Conservation (phyloP, 2,888 invertebrate genomes). For the Troilus luridus region DNA sequence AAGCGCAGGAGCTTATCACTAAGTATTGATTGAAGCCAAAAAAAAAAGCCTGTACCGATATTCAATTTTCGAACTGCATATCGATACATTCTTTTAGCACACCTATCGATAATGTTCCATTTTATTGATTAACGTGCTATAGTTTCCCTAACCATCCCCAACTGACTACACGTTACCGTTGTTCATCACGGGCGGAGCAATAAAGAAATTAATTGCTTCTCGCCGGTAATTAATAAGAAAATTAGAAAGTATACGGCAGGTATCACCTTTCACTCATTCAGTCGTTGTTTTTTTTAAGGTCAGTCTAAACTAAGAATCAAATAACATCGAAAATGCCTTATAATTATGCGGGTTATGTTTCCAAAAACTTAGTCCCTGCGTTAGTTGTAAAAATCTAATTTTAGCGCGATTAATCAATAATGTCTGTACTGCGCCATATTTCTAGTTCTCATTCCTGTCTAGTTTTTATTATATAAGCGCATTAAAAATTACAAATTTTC, state of each 20-base stretch:
- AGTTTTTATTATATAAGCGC: background rate
- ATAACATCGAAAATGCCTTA: background rate
- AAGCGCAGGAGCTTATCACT: background rate
- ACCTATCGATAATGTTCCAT: background rate
- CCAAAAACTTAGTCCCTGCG: background rate
- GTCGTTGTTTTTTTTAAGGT: background rate
- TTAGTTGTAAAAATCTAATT: background rate
- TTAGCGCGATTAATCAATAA: conserved; percentile 17
- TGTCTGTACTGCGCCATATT: conserved; percentile 10
- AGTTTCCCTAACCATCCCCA: background rate
- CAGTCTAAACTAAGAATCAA: background rate
- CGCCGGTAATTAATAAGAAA: background rate
- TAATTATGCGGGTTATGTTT: background rate
- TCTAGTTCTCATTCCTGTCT: background rate
- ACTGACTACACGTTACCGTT: background rate
- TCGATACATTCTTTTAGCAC: background rate
- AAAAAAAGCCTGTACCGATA: background rate
- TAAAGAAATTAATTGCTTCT: conserved; percentile 19
- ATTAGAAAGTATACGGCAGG: background rate
- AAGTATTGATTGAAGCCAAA: background rate
- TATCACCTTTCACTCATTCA: conserved; percentile 2
- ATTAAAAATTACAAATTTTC: background rate
- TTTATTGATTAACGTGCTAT: background rate
- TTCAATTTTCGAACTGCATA: background rate
- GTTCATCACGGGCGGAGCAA: background rate